Percentiles rank a stretch among this genome's conserved stretches.
These are phyloP conservation scores for Intellagama lesueurii DNA, from an alignment of 2,797 vertebrate genomes.

Conservation along the genomic window DNA sequence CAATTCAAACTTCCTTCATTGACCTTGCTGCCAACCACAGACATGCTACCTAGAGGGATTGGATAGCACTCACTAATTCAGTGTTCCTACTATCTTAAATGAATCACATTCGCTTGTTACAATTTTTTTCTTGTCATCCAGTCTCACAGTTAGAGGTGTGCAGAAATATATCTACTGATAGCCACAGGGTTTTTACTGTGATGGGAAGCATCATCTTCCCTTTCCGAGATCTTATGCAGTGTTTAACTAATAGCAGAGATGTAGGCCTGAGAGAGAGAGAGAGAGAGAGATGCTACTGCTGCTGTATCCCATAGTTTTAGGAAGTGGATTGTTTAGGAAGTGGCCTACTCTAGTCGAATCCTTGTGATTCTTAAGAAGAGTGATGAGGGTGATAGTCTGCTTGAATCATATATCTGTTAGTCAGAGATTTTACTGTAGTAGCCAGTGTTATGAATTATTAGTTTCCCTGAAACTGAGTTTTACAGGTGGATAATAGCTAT, in stretches of 20 bases:
- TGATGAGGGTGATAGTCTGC: background rate
- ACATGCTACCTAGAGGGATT: slow-evolving; percentile 43
- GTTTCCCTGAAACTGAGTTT: background rate
- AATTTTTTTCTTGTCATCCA: slow-evolving; percentile 37
- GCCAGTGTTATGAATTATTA: background rate
- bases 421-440: background rate
- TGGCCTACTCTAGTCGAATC: too few relatives aligned
- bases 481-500: background rate
- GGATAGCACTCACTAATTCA: slow-evolving; percentile 39
- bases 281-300: background rate
- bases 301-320: background rate
- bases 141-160: slow-evolving; percentile 40
- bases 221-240: background rate
- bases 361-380: background rate
- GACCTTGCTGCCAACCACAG: slow-evolving; percentile 36
- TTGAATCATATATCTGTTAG: background rate
- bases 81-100: slow-evolving; percentile 46
- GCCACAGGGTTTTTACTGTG: slow-evolving; percentile 44
- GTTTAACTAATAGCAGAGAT: background rate
- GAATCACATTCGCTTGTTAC: slow-evolving; percentile 42
- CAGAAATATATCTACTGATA: slow-evolving; percentile 52
- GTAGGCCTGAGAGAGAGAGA: background rate
- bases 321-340: background rate
- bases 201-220: slow-evolving; percentile 17
- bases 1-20: slow-evolving; percentile 21